phyloP scores from a whole-genome alignment of 2,113 vertebrate genomes.

The Lophochroa leadbeateri region DNA sequence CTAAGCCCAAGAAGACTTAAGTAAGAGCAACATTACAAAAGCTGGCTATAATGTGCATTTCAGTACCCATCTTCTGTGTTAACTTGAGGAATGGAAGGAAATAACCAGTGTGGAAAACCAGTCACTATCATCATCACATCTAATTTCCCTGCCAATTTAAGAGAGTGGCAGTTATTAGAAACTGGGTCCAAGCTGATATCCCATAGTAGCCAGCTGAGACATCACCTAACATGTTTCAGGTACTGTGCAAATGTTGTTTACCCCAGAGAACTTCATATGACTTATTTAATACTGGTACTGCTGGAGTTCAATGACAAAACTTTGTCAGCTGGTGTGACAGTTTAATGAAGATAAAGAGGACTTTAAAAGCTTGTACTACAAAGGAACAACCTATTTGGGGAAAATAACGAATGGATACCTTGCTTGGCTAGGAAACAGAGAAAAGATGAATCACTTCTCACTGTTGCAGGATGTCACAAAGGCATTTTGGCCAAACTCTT shows the following conservation, averaged over 20 bases:
- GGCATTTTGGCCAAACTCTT: conserved; percentile 32
- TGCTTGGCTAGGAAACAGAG: conserved; percentile 28
- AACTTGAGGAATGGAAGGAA: background rate
- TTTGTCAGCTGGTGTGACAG: conserved; percentile 56
- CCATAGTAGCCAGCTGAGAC: conserved; percentile 1
- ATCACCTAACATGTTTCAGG: background rate
- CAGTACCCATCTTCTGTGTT: background rate
- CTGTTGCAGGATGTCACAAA: background rate
- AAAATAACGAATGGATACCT: conserved; percentile 57
- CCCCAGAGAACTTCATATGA: background rate
- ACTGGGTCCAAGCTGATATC: background rate
- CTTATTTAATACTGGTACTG: background rate
- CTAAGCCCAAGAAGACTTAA: background rate
- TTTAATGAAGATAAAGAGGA: conserved; percentile 69
- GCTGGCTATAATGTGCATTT: background rate
- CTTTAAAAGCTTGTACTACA: conserved; percentile 53
- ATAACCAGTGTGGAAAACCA: background rate
- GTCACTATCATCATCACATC: background rate
- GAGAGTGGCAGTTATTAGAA: background rate
- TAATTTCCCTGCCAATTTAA: background rate
- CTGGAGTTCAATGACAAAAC: conserved; percentile 45
- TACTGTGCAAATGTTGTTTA: conserved; percentile 26
- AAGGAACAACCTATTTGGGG: background rate
- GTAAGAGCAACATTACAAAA: background rate
- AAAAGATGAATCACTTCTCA: conserved; percentile 50